Percentiles rank a stretch among this genome's conserved stretches.
phyloP scores from a whole-genome alignment of 2,797 vertebrate genomes.

The Microhierax caerulescens region DNA sequence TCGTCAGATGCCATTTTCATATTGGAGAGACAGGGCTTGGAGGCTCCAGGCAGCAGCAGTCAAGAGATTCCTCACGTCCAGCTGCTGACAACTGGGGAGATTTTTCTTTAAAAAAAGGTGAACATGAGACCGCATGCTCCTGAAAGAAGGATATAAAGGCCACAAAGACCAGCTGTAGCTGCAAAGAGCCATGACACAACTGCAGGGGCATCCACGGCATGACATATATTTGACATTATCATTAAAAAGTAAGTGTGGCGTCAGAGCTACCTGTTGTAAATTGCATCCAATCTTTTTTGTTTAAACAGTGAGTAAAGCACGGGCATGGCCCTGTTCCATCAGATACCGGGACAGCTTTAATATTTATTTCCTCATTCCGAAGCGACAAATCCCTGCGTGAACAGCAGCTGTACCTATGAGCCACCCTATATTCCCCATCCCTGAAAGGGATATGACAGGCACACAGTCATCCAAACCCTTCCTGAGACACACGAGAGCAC shows the following conservation, averaged over 20 bases:
- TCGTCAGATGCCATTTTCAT: background rate
- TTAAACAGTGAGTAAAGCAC: background rate
- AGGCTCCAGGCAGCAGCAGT: background rate
- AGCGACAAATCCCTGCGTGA: background rate
- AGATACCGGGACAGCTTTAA: background rate
- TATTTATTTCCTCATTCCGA: background rate
- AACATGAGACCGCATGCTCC: rapidly evolving
- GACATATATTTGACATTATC: rapidly evolving
- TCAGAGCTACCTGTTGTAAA: background rate
- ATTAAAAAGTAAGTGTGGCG: background rate
- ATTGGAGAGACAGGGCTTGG: rapidly evolving
- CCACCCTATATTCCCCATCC: no score
- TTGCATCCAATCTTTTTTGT: background rate
- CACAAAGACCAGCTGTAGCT: background rate
- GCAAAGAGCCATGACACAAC: rapidly evolving
- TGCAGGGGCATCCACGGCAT: rapidly evolving
- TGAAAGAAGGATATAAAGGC: background rate
- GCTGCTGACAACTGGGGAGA: background rate
- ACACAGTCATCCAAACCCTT: rapidly evolving
- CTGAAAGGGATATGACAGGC: rapidly evolving
- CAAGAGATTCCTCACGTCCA: rapidly evolving
- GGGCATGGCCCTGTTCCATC: background rate
- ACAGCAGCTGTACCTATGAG: rapidly evolving
- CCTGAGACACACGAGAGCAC: rapidly evolving
- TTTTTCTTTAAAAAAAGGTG: background rate